Conservation (phyloP, 2,888 invertebrate species). For the Cenopis cana region DNA sequence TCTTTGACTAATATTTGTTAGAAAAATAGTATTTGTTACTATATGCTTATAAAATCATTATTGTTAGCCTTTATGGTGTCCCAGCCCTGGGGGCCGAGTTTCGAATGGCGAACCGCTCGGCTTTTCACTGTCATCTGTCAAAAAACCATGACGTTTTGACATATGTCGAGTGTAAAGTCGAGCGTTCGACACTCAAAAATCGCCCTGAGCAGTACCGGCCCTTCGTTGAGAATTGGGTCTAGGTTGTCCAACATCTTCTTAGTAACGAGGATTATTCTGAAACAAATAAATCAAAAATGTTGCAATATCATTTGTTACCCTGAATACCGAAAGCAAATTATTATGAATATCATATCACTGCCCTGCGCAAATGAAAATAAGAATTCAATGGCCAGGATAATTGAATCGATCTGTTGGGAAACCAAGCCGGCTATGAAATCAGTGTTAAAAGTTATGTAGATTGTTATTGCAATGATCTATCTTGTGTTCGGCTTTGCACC, state of each 20-base stretch:
- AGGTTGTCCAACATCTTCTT: neutral
- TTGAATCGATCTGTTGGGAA: slow-evolving; percentile 6
- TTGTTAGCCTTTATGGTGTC: too few relatives aligned
- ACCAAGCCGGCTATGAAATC: neutral
- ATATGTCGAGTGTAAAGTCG: too few relatives aligned
- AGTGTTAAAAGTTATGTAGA: neutral
- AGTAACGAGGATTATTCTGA: neutral
- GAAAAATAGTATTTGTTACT: neutral
- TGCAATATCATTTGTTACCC: neutral
- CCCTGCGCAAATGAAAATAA: slow-evolving; percentile 10
- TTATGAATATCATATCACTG: slow-evolving; percentile 4
- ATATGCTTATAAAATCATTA: too few relatives aligned
- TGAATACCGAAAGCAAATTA: neutral
- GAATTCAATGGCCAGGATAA: slow-evolving; percentile 20
- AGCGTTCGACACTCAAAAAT: too few relatives aligned
- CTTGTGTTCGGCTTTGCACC: neutral
- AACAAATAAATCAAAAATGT: neutral
- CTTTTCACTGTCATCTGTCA: too few relatives aligned
- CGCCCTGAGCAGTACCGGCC: too few relatives aligned
- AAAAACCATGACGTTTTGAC: too few relatives aligned
- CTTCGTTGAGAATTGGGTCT: too few relatives aligned
- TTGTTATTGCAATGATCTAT: neutral
- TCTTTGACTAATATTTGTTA: too few relatives aligned
- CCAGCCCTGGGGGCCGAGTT: too few relatives aligned
- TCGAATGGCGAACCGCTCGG: too few relatives aligned